A percentile compares a stretch with the other conserved stretches of the same genome.
Evolutionary conservation across 2,797 vertebrate genomes (phyloP).

Genomic region (Meriones psammophilus): DNA sequence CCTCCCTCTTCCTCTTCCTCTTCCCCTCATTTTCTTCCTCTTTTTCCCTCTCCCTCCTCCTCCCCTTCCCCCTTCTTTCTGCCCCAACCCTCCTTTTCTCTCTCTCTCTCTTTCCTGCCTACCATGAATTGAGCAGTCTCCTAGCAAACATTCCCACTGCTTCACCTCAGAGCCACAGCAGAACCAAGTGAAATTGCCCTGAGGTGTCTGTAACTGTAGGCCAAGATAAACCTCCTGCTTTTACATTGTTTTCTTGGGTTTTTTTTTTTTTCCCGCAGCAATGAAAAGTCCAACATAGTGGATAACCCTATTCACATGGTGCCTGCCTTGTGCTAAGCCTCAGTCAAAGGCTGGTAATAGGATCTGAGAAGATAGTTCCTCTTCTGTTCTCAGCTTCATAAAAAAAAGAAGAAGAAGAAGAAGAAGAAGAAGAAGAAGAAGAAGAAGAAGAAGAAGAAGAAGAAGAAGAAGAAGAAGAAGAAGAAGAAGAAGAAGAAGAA

Average conservation of each 20-base stretch:
- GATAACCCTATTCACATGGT: fast-evolving
- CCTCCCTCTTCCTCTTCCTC: too few species aligned
- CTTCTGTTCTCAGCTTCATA: not conserved
- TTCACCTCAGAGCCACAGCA: not conserved
- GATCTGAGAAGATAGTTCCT: fast-evolving
- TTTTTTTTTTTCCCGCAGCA: not conserved
- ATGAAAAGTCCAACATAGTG: not conserved
- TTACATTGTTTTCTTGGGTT: not conserved
- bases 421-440: too few species aligned
- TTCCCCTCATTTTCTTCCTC: not conserved
- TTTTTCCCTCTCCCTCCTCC: not conserved
- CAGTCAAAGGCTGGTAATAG: not conserved
- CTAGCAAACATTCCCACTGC: too few species aligned
- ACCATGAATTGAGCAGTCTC: not conserved
- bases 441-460: not conserved
- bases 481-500: too few species aligned
- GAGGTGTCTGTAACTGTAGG: not conserved
- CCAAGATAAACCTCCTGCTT: not conserved
- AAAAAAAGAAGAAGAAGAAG: not conserved
- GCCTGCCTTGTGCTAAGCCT: fast-evolving
- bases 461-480: not conserved
- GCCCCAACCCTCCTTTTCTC: not conserved
- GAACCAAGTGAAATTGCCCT: not conserved
- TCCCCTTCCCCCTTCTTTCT: not conserved
- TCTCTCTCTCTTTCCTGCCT: not conserved